Conservation (phyloP, 2,888 invertebrate genomes). For the Galerucella pusilla region DNA sequence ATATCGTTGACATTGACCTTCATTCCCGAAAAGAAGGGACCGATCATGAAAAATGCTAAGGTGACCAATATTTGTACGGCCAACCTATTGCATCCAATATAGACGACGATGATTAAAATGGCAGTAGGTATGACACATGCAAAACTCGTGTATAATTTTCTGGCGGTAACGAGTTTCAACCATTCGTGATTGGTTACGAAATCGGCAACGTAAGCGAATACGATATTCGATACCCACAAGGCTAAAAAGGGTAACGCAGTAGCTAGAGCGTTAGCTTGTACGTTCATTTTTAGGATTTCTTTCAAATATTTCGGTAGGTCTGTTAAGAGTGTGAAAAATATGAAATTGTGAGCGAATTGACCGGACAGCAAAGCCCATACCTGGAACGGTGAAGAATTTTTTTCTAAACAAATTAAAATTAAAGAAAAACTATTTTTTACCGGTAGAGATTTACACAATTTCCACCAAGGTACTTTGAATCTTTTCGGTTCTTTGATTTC, state of each 20-base stretch:
- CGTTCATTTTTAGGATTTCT: slow-evolving; percentile 72
- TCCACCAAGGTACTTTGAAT: slow-evolving; percentile 36
- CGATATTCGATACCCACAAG: slow-evolving; percentile 71
- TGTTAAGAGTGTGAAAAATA: slow-evolving; percentile 74
- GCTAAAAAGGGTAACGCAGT: slow-evolving; percentile 70
- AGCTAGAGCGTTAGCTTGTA: slow-evolving; percentile 70
- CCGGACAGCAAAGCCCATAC: slow-evolving; percentile 69
- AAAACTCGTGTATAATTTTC: slow-evolving; percentile 62
- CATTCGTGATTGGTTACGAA: slow-evolving; percentile 70
- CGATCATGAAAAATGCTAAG: slow-evolving; percentile 18
- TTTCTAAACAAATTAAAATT: not conserved
- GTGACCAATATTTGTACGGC: slow-evolving; percentile 18
- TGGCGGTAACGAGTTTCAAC: slow-evolving; percentile 67
- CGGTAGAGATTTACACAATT: slow-evolving; percentile 20
- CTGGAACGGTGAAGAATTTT: slow-evolving; percentile 23
- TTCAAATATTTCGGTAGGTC: slow-evolving; percentile 75
- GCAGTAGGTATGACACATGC: slow-evolving; percentile 19
- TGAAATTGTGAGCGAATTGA: slow-evolving; percentile 75
- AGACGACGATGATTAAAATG: slow-evolving; percentile 21
- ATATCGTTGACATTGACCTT: slow-evolving; percentile 41
- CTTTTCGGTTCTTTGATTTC: slow-evolving; percentile 19
- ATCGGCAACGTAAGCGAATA: slow-evolving; percentile 73
- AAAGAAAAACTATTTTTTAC: not conserved
- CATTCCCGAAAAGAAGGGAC: slow-evolving; percentile 40
- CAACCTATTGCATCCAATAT: slow-evolving; percentile 32